Evolutionary conservation across 2,888 invertebrate genomes (phyloP).

Genomic region (Cephus rjabovi): DNA sequence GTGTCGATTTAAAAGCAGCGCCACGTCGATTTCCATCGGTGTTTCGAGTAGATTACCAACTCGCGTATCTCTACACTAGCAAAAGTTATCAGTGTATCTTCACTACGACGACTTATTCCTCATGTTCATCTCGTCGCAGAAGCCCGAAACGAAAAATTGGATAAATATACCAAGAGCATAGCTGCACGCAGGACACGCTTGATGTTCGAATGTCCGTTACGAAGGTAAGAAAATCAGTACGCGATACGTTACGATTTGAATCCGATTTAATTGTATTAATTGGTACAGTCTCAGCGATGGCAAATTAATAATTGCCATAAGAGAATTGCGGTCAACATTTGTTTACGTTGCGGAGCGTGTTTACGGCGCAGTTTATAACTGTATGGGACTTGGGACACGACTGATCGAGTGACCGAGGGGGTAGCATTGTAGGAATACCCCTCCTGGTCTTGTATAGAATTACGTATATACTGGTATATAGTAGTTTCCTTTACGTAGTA

Average conservation of each 20-base stretch:
- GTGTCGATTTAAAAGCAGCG: not conserved
- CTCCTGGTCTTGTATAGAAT: conserved; percentile 58
- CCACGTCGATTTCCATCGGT: not conserved
- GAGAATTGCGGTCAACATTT: not conserved
- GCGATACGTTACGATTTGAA: not conserved
- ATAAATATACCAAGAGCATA: not conserved
- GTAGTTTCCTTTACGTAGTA: conserved; percentile 37
- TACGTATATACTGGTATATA: conserved; percentile 26
- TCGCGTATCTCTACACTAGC: not conserved
- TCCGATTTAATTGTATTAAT: not conserved
- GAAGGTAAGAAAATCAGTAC: not conserved
- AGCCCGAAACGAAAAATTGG: not conserved
- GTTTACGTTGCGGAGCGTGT: conserved; percentile 28
- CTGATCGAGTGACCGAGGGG: conserved; percentile 67
- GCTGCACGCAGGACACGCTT: not conserved
- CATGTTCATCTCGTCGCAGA: not conserved
- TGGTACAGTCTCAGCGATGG: not conserved
- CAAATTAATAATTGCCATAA: not conserved
- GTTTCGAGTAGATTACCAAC: not conserved
- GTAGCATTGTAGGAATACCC: conserved; percentile 62
- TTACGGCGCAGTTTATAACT: conserved; percentile 47
- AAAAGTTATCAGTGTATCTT: not conserved
- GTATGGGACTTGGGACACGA: conserved; percentile 62
- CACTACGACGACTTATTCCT: not conserved
- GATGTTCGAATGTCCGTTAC: not conserved